These are phyloP conservation scores for Caprella mutica DNA, from an alignment of 2,888 invertebrate species.

Conservation along the genomic window DNA sequence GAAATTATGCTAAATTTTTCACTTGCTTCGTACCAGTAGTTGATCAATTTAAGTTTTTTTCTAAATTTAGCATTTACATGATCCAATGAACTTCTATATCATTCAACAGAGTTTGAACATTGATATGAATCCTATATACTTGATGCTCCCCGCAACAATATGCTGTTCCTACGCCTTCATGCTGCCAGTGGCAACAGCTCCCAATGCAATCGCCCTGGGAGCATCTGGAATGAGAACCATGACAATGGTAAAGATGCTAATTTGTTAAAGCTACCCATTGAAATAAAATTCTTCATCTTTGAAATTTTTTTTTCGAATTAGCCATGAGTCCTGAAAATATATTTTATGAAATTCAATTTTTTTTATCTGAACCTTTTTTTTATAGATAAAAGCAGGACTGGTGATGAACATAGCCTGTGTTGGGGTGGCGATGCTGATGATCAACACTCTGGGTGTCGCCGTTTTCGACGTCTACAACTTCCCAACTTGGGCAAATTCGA, in stretches of 20 bases:
- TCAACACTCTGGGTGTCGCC: conserved; percentile 39
- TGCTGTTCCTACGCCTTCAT: conserved; percentile 45
- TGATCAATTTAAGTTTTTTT: too few relatives aligned
- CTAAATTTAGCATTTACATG: too few relatives aligned
- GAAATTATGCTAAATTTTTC: too few relatives aligned
- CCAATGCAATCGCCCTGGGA: conserved; percentile 45
- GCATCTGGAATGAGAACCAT: conserved; percentile 32
- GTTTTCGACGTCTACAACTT: conserved; percentile 39
- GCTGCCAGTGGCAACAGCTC: conserved; percentile 45
- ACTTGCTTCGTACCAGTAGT: too few relatives aligned
- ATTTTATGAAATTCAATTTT: too few relatives aligned
- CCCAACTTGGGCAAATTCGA: conserved; percentile 39
- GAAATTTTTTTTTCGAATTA: too few relatives aligned
- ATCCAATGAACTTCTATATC: too few relatives aligned
- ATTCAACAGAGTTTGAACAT: conserved; percentile 11
- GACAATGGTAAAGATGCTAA: conserved; percentile 37
- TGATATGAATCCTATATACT: conserved; percentile 41
- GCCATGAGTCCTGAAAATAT: too few relatives aligned
- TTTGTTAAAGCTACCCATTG: too few relatives aligned
- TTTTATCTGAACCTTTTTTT: too few relatives aligned
- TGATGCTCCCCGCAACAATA: conserved; percentile 44
- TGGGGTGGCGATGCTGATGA: conserved; percentile 38
- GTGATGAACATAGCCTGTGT: conserved; percentile 42
- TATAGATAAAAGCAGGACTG: conserved; percentile 39
- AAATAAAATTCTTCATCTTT: too few relatives aligned